Evolutionary conservation across 2,888 invertebrate species (phyloP).

Genomic region (Teleogryllus oceanicus): DNA sequence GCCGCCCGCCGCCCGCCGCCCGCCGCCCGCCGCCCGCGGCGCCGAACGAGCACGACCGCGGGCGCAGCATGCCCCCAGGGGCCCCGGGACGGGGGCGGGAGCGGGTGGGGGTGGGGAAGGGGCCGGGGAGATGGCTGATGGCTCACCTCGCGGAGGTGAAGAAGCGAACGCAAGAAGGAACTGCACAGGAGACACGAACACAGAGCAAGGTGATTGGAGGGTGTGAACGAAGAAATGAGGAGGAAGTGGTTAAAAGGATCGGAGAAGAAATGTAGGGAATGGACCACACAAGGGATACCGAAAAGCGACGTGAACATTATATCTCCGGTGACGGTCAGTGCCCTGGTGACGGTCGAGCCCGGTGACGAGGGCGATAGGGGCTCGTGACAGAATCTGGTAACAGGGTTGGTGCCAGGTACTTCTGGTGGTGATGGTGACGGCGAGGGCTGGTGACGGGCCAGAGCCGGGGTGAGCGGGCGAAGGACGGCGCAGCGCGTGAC

Average conservation of each 20-base stretch:
- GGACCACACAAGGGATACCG: too few relatives aligned
- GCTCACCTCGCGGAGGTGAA: not conserved
- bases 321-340: not conserved
- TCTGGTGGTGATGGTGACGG: not conserved
- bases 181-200: not conserved
- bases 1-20: not conserved
- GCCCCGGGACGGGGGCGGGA: not conserved
- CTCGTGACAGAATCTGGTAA: too few relatives aligned
- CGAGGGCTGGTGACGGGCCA: not conserved
- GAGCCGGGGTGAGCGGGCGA: too few relatives aligned
- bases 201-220: too few relatives aligned
- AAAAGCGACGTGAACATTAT: too few relatives aligned
- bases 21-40: not conserved
- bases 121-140: not conserved
- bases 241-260: not conserved
- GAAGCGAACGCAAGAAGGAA: not conserved
- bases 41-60: not conserved
- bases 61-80: not conserved
- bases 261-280: not conserved
- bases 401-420: too few relatives aligned
- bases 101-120: not conserved
- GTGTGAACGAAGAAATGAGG: too few relatives aligned
- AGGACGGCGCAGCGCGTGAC: not conserved
- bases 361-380: not conserved
- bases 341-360: not conserved